Conservation (phyloP, 2,888 invertebrate genomes). For the Himalopsyche anomala region DNA sequence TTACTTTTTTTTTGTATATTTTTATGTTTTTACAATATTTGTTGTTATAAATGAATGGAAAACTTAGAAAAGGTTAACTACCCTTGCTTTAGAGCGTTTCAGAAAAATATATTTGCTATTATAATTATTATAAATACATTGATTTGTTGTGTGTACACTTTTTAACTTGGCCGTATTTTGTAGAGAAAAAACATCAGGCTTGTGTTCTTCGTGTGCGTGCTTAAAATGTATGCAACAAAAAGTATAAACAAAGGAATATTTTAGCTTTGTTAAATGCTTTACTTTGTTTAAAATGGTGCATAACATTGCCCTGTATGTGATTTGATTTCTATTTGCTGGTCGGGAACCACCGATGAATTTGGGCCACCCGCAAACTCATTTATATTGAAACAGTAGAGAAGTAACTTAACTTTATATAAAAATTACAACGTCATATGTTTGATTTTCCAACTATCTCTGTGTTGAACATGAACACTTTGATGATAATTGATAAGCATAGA, state of each 20-base stretch:
- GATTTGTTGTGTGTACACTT: background rate
- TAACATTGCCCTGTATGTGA: conserved; percentile 7
- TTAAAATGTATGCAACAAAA: background rate
- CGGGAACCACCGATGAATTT: background rate
- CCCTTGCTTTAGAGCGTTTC: no score
- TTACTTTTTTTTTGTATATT: no score
- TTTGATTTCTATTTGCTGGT: background rate
- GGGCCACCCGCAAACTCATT: background rate
- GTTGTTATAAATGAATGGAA: no score
- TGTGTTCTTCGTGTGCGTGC: background rate
- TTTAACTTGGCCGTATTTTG: no score
- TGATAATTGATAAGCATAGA: no score
- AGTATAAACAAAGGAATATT: background rate
- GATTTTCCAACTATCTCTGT: no score
- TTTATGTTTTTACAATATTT: no score
- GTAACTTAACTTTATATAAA: background rate
- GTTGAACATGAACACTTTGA: no score
- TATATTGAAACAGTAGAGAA: background rate
- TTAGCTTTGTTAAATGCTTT: background rate
- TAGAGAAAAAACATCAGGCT: background rate
- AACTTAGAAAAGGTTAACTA: no score
- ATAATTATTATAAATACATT: no score
- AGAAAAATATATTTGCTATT: no score
- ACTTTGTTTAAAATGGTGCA: conserved; percentile 9
- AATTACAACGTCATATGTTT: no score